Evolutionary conservation across 2,888 invertebrate genomes (phyloP).

Genomic region (Mythimna lalbum): DNA sequence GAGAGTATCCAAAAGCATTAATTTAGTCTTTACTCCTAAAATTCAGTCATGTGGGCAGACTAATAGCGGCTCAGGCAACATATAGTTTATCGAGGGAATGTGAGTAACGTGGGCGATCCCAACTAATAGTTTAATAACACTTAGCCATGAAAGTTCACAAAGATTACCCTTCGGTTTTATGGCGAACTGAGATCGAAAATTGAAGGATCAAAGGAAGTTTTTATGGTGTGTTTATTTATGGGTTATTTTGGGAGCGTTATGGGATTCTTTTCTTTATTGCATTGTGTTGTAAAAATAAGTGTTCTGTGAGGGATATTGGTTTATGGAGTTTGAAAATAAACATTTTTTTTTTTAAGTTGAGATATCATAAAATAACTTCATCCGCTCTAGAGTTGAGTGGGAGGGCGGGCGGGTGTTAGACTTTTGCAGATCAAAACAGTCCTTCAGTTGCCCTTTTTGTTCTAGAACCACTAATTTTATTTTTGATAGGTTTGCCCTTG

Average conservation of each 20-base stretch:
- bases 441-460: too few species aligned
- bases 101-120: conserved; percentile 48
- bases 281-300: conserved; percentile 52
- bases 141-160: conserved; percentile 56
- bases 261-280: conserved; percentile 48
- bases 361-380: too few species aligned
- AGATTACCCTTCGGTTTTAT: conserved; percentile 61
- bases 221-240: conserved; percentile 60
- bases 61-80: conserved; percentile 40
- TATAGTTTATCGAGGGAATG: conserved; percentile 55
- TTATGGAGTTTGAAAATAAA: conserved; percentile 25
- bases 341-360: too few species aligned
- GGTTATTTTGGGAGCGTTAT: conserved; percentile 47
- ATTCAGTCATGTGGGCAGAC: conserved; percentile 48
- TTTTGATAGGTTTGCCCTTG: too few species aligned
- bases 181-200: conserved; percentile 59
- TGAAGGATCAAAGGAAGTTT: conserved; percentile 50
- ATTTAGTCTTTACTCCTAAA: conserved; percentile 53
- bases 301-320: conserved; percentile 29
- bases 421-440: too few species aligned
- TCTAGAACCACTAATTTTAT: too few species aligned
- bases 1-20: conserved; percentile 41
- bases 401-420: too few species aligned
- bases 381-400: too few species aligned
- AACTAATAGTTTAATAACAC: conserved; percentile 66